Evolutionary conservation across 2,888 invertebrate genomes (phyloP).

Genomic region (Yponomeuta malinellus): DNA sequence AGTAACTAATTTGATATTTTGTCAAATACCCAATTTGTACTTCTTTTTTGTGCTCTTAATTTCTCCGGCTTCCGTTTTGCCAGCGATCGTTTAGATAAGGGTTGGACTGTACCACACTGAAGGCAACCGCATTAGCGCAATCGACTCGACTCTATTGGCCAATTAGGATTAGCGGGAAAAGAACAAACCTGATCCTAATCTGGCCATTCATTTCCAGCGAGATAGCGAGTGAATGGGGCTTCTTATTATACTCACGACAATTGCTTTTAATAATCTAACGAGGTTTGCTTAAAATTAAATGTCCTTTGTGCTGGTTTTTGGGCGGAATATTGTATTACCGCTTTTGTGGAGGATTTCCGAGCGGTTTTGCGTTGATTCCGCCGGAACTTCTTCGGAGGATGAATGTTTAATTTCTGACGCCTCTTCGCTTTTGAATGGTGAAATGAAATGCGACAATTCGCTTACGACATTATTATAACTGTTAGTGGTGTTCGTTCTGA

Average conservation of each 20-base stretch:
- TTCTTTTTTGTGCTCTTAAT: neutral
- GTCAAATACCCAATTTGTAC: neutral
- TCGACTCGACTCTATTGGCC: slow-evolving; percentile 32
- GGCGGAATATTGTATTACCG: neutral
- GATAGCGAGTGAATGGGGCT: slow-evolving; percentile 21
- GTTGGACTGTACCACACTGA: neutral
- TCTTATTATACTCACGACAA: slow-evolving; percentile 33
- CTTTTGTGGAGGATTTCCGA: neutral
- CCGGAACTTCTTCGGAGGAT: neutral
- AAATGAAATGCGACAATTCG: neutral
- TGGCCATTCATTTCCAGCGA: slow-evolving; percentile 27
- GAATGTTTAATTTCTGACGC: slow-evolving; percentile 2
- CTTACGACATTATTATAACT: neutral
- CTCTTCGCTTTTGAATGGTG: neutral
- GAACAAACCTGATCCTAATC: slow-evolving; percentile 51
- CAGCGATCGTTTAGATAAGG: slow-evolving; percentile 11
- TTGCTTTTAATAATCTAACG: slow-evolving; percentile 32
- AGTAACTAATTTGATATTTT: too few species aligned
- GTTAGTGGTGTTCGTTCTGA: neutral
- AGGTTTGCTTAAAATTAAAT: slow-evolving; percentile 20
- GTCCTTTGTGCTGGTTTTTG: slow-evolving; percentile 5
- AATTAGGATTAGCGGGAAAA: slow-evolving; percentile 48
- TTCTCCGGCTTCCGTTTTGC: neutral
- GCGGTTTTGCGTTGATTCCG: neutral
- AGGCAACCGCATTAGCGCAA: slow-evolving; percentile 22